Evolutionary conservation across 1,140 invertebrate genomes (phyloP).

Genomic region (Cotesia vestalis): DNA sequence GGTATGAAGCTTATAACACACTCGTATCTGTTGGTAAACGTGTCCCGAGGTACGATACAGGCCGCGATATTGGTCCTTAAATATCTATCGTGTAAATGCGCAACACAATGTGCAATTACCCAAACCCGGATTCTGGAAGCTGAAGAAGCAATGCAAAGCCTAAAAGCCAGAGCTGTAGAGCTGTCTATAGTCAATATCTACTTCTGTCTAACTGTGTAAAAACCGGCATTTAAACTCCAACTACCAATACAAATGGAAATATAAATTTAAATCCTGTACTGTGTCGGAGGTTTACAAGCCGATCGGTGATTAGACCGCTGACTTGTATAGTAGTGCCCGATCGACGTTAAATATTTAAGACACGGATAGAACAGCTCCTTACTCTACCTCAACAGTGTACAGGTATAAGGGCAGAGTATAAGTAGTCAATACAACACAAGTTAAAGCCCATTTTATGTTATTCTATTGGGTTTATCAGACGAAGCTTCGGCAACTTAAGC

Average conservation of each 20-base stretch:
- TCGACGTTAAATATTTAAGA: conserved; percentile 57
- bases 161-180: no score
- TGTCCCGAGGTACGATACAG: conserved; percentile 51
- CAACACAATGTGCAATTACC: conserved; percentile 51
- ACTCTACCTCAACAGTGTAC: no score
- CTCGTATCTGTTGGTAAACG: conserved; percentile 32
- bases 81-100: conserved; percentile 58
- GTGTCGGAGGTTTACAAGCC: conserved; percentile 27
- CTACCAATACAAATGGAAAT: not conserved
- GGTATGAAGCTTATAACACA: conserved; percentile 20
- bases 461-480: conserved; percentile 13
- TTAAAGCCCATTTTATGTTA: not conserved
- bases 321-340: conserved; percentile 54
- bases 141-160: not conserved
- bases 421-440: no score
- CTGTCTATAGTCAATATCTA: no score
- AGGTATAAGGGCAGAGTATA: no score
- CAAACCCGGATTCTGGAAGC: conserved; percentile 21
- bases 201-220: no score
- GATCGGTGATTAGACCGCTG: conserved; percentile 58
- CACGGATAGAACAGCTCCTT: conserved; percentile 16
- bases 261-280: no score
- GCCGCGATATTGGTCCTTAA: conserved; percentile 48
- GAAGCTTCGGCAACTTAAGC: no score
- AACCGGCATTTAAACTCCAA: conserved; percentile 31